Evolutionary conservation across 2,797 vertebrate genomes (phyloP).

Genomic region (Crenichthys baileyi): DNA sequence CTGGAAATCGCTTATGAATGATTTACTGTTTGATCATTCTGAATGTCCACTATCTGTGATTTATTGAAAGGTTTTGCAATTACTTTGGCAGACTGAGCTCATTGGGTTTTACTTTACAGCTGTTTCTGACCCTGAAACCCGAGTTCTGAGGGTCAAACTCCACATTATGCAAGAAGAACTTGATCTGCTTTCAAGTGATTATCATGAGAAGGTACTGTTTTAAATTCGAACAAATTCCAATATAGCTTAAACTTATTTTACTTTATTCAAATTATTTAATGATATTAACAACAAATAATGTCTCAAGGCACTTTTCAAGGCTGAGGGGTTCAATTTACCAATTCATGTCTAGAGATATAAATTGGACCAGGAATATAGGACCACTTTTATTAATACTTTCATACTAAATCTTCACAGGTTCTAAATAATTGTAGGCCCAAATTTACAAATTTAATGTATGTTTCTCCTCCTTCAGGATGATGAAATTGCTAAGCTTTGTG

Average conservation of each 20-base stretch:
- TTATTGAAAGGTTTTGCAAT: neutral
- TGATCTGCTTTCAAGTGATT: conserved; percentile 84
- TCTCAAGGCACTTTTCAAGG: too few relatives aligned
- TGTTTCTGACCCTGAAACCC: conserved; percentile 86
- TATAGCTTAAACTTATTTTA: neutral
- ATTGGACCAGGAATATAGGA: too few relatives aligned
- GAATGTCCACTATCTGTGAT: neutral
- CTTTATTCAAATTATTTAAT: neutral
- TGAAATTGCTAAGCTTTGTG: conserved; percentile 83
- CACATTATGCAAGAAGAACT: conserved; percentile 90
- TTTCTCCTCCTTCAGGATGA: conserved; percentile 82
- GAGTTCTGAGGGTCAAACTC: conserved; percentile 91
- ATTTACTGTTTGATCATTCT: too few relatives aligned
- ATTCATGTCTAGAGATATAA: too few relatives aligned
- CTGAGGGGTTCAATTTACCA: too few relatives aligned
- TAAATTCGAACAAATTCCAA: neutral
- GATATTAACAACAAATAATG: too few relatives aligned
- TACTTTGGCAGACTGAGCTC: conserved; percentile 1
- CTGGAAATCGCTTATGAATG: neutral
- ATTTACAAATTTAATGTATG: neutral
- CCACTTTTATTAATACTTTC: too few relatives aligned
- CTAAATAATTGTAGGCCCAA: neutral
- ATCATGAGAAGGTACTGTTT: conserved; percentile 84
- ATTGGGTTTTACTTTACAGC: conserved; percentile 22
- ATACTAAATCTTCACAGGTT: neutral